Conservation (phyloP, 2,888 invertebrate genomes). For the Aporophyla nigra region DNA sequence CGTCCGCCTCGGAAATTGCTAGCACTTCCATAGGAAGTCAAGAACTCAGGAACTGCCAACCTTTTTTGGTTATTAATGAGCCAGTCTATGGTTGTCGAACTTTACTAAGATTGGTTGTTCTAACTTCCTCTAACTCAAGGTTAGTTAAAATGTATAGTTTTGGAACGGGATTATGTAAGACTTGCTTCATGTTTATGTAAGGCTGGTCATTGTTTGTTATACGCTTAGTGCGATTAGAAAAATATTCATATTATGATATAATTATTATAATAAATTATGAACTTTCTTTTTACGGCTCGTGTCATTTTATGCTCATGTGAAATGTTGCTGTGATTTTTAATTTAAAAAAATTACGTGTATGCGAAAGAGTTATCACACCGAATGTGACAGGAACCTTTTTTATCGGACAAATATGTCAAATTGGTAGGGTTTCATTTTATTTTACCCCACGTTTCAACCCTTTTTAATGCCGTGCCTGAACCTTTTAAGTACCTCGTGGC, state of each 20-base stretch:
- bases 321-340: not conserved
- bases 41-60: slow-evolving; percentile 65
- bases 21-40: slow-evolving; percentile 73
- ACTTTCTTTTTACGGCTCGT: slow-evolving; percentile 58
- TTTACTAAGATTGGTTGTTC: slow-evolving; percentile 28
- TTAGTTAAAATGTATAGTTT: slow-evolving; percentile 44
- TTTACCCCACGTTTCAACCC: slow-evolving; percentile 16
- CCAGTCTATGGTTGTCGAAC: slow-evolving; percentile 34
- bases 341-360: not conserved
- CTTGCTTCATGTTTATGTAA: slow-evolving; percentile 48
- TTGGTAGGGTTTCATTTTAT: slow-evolving; percentile 19
- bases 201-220: slow-evolving; percentile 28
- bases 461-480: slow-evolving; percentile 10
- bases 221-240: slow-evolving; percentile 34
- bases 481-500: slow-evolving; percentile 23
- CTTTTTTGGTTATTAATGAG: slow-evolving; percentile 68
- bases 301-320: not conserved
- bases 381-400: slow-evolving; percentile 13
- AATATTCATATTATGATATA: slow-evolving; percentile 16
- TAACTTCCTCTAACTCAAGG: slow-evolving; percentile 53
- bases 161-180: slow-evolving; percentile 36
- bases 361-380: not conserved
- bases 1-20: slow-evolving; percentile 78
- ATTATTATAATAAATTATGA: slow-evolving; percentile 18
- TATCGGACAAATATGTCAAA: slow-evolving; percentile 23